Evolutionary conservation across 2,113 vertebrate species (phyloP).

Genomic region (Centropus unirufus): DNA sequence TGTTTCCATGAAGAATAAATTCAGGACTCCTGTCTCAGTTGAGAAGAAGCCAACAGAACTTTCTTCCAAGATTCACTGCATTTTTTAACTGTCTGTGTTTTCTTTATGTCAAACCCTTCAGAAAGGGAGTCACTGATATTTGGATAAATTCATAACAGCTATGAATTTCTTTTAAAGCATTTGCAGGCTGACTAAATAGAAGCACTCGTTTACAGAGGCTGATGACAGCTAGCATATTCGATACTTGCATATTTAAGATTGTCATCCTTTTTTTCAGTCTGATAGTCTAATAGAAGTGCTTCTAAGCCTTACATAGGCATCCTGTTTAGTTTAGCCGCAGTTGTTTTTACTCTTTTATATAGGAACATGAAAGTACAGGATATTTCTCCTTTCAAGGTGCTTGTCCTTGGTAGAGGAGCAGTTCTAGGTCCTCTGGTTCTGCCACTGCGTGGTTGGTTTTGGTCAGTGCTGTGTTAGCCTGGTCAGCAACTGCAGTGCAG

Average conservation of each 20-base stretch:
- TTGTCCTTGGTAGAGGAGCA: neutral
- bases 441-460: neutral
- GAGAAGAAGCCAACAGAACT: neutral
- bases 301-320: rapidly evolving
- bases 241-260: neutral
- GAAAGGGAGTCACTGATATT: neutral
- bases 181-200: neutral
- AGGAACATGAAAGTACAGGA: neutral
- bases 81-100: neutral
- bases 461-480: neutral
- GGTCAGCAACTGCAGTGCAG: neutral
- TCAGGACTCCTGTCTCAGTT: neutral
- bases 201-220: neutral
- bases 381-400: neutral
- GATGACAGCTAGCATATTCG: neutral
- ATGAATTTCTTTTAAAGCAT: neutral
- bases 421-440: neutral
- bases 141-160: neutral
- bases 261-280: neutral
- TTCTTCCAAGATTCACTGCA: neutral
- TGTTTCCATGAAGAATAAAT: neutral
- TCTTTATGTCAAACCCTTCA: neutral
- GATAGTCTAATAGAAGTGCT: neutral
- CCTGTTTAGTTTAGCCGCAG: neutral
- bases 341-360: neutral